Conservation (phyloP, 2,113 vertebrate genomes). For the Pterophyllum scalare region DNA sequence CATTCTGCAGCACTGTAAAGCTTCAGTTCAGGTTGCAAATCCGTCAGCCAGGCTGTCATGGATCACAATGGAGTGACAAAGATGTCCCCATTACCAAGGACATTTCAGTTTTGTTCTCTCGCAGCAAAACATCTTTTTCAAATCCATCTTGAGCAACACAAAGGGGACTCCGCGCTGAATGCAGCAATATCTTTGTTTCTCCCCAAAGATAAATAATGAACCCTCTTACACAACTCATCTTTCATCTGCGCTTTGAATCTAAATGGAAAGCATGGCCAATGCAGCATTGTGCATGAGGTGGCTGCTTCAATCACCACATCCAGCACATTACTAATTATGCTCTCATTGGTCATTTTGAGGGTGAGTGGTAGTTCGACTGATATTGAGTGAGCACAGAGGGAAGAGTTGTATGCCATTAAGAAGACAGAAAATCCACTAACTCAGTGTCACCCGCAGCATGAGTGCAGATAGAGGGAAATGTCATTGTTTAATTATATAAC, state of each 20-base stretch:
- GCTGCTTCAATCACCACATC: constrained; percentile 48
- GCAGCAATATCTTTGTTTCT: constrained; percentile 49
- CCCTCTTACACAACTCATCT: constrained; percentile 52
- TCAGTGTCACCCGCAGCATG: constrained; percentile 29
- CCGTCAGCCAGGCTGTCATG: constrained; percentile 60
- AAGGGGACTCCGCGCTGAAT: constrained; percentile 54
- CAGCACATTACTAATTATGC: constrained; percentile 55
- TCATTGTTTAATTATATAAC: constrained; percentile 13
- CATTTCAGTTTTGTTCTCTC: constrained; percentile 54
- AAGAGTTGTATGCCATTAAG: constrained; percentile 50
- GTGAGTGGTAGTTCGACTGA: constrained; percentile 57
- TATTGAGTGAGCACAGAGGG: constrained; percentile 56
- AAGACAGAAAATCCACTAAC: constrained; percentile 46
- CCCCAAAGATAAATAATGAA: constrained; percentile 66
- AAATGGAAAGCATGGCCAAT: constrained; percentile 27
- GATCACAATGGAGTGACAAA: constrained; percentile 67
- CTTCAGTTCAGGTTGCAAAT: constrained; percentile 64
- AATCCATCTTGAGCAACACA: constrained; percentile 64
- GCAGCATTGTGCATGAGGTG: constrained; percentile 28
- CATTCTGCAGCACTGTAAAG: constrained; percentile 65
- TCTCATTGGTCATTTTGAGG: constrained; percentile 62
- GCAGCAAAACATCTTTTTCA: constrained; percentile 61
- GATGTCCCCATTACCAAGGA: constrained; percentile 68
- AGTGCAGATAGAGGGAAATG: constrained; percentile 10
- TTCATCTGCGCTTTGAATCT: constrained; percentile 50